Base-by-base conservation (phyloP, 2,113 vertebrate genomes). In the Istiophorus platypterus region DNA sequence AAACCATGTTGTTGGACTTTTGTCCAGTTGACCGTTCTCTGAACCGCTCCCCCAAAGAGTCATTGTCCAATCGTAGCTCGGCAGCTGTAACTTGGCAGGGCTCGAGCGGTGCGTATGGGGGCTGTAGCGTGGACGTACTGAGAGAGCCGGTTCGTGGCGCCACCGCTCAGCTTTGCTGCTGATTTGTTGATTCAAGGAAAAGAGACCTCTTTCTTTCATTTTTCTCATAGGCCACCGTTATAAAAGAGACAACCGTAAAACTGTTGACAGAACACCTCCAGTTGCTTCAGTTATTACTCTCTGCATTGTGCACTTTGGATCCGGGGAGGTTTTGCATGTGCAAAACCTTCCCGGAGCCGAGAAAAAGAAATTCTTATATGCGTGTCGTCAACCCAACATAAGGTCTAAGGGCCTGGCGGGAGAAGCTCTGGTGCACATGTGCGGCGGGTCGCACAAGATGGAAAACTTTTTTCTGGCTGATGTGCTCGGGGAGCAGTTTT, bases 1-100 rank as follows among this genome's bases (percentile, higher is more conserved):
- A 84, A 84, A 71, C 86, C 29, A 34, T 27, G 49, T 45, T 62
- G 31, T 34, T 59, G 34, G 54, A 72, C 57, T 58, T 78, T 69
- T 78, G 65, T 68, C 41, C 14, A 64, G 31, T 37, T 45, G 7
- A 57, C 47, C 20, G n/a, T 77, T 71, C 9, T 20, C 4, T 34
- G 26, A 69, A 73, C 56, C 78, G n/a, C 26, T 73, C 42, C 45
- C 31, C 20, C 0, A 2, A 51, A 41, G 27, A 15, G 31, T 59
- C 20, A 82, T 34, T 24, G 62, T 65, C 57, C 31, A 56, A 0
- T 72, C 63, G 45, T 1, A 52, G 47, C 51, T 24, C 13, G 17
- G 22, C 7, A 17, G 22, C 45, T 3, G 27, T 13, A 52, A n/a
- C 12, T 68, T 34, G 51, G 57, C 59, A 34, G 27, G 11, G 1